Percentiles rank a stretch among this genome's conserved stretches.
These are phyloP conservation scores for Drosophila auraria DNA, from an alignment of 1,140 invertebrate species.

Conservation along the genomic window DNA sequence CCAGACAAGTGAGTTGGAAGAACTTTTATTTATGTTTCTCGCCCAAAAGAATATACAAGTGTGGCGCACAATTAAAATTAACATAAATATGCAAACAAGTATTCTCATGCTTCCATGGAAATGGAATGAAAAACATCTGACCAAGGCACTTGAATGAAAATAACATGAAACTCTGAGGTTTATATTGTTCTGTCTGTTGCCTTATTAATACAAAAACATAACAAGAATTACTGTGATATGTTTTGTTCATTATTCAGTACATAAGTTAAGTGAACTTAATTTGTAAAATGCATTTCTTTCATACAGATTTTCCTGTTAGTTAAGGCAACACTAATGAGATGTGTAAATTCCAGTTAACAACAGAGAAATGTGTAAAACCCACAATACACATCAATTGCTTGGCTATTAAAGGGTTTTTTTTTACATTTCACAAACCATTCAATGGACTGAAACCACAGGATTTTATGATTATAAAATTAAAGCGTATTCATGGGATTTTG, in stretches of 20 bases:
- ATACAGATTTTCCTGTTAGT: background rate
- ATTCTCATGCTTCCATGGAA: background rate
- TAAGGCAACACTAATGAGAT: background rate
- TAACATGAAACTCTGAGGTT: background rate
- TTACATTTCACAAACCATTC: background rate
- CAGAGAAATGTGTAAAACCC: background rate
- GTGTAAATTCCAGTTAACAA: background rate
- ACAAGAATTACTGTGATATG: background rate
- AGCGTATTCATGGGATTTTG: background rate
- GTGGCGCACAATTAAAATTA: slow-evolving; percentile 23
- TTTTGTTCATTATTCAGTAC: background rate
- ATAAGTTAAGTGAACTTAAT: background rate
- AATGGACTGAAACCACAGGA: background rate
- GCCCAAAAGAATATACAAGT: slow-evolving; percentile 20
- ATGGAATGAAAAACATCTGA: background rate
- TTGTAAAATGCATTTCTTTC: background rate
- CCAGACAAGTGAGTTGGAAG: slow-evolving; percentile 26
- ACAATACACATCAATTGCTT: background rate
- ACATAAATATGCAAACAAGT: slow-evolving; percentile 2
- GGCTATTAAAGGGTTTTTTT: background rate
- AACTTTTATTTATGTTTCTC: slow-evolving; percentile 32
- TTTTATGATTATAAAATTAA: background rate
- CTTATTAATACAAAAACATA: background rate
- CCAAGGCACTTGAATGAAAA: background rate
- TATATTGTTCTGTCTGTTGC: background rate